These are phyloP conservation scores for Saiga tatarica DNA, from an alignment of 2,113 vertebrate species.

Conservation along the genomic window DNA sequence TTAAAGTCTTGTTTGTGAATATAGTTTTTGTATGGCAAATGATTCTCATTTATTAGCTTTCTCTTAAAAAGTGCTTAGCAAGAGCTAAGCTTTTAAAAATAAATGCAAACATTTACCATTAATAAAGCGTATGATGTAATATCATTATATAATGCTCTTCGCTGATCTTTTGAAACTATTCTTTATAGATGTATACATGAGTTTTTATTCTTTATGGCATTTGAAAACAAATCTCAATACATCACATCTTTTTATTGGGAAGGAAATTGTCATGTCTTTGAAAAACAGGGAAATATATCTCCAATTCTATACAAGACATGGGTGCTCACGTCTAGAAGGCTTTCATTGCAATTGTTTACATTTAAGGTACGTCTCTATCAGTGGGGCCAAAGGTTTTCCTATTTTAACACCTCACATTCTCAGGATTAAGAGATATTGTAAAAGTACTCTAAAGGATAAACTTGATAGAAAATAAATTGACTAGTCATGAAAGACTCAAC, in stretches of 20 bases:
- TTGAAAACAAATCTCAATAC: constrained; percentile 37
- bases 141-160: constrained; percentile 44
- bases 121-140: constrained; percentile 76
- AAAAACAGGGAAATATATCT: constrained; percentile 1
- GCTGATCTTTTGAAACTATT: constrained; percentile 50
- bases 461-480: constrained; percentile 4
- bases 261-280: constrained; percentile 32
- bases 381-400: constrained; percentile 18
- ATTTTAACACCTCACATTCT: not conserved
- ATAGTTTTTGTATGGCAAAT: constrained; percentile 73
- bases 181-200: constrained; percentile 34
- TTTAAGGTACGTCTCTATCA: not conserved
- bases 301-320: not conserved
- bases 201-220: constrained; percentile 53
- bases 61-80: constrained; percentile 68
- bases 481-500: not conserved
- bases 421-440: constrained; percentile 1
- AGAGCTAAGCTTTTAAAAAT: constrained; percentile 76
- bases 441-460: constrained; percentile 11
- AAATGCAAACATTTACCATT: constrained; percentile 75
- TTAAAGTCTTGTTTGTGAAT: constrained; percentile 70
- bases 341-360: not conserved
- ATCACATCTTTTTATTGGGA: constrained; percentile 9
- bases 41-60: constrained; percentile 66
- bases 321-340: not conserved